Base-by-base conservation (phyloP, 2,797 vertebrate species). In the Parotocinclus haroldoi region DNA sequence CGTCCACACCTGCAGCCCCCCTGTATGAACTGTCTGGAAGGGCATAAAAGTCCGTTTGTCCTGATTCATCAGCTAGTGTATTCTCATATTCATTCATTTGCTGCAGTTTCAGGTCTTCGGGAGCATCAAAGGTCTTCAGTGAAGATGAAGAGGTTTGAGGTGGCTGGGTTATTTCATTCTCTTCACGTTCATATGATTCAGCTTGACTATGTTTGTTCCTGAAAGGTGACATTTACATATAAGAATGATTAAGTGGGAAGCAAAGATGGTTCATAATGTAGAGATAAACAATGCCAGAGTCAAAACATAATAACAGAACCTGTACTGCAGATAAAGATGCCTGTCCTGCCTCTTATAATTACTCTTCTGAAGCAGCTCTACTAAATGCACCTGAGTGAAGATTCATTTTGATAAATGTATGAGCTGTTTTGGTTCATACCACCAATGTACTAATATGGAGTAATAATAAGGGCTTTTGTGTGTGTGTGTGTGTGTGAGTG, bases 141-240 rank as follows among this genome's bases (percentile, higher is more conserved):
- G 74, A 70, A 72, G 66, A 37, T 60, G 72, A 37, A 44, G 61
- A 57, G 9, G 19, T 60, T 53, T 74, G 76, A 61, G 45, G 27
- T 46, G 76, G 72, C 49, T 65, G 50, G 68, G 63, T 79, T 44
- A 76, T 67, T 75, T 83, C 75, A 39, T 77, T 75, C 51, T 81
- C 83, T 59, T 63, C 71, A 63, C 58, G 53, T 72, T 63, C 52
- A 44, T 39, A 68, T 19, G 69, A 76, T 14, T 76, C 73, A 27
- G 55, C 12, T 44, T n/a, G n/a, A n/a, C n/a, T n/a, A n/a, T n/a
- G n/a, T n/a, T 17, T 77, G 71, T 77, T 78, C 75, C 90, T 92
- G 77, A 73, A 86, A 79, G n/a, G 73, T 48, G 40, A 79, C 45
- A 74, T 14, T 53, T 66, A 17, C 19, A 74, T 46, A 56, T 18